phyloP scores from a whole-genome alignment of 2,797 vertebrate species.

The Anas georgica region DNA sequence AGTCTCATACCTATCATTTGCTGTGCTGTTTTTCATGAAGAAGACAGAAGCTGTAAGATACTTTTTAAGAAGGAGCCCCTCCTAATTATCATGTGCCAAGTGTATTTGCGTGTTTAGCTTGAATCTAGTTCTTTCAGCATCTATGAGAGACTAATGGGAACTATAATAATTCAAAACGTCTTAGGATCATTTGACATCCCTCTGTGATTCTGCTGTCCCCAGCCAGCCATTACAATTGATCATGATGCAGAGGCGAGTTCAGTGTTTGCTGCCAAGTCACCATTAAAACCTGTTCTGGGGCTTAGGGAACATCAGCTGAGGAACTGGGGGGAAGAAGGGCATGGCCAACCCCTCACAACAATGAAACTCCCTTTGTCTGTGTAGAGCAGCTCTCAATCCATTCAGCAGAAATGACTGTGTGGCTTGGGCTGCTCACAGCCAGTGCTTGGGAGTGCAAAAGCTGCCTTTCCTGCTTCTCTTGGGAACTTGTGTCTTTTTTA shows the following conservation, averaged over 20 bases:
- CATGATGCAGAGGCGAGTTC: background rate
- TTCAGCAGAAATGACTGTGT: background rate
- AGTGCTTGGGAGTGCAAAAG: background rate
- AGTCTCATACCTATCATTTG: background rate
- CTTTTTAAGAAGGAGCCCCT: background rate
- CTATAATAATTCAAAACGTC: background rate
- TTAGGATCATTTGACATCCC: background rate
- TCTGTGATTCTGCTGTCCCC: background rate
- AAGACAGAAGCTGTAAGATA: background rate
- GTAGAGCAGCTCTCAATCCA: accelerated
- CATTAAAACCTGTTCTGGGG: background rate
- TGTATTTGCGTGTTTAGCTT: background rate
- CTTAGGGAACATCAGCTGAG: background rate
- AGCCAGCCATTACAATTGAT: background rate
- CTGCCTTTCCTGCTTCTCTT: background rate
- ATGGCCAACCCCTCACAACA: background rate
- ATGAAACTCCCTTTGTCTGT: background rate
- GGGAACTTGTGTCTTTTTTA: background rate
- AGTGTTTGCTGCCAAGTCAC: accelerated
- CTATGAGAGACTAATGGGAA: background rate
- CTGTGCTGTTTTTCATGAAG: background rate
- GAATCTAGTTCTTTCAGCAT: background rate
- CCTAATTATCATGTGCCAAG: background rate
- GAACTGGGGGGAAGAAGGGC: background rate
- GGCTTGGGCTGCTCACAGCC: background rate